Evolutionary conservation across 2,113 vertebrate genomes (phyloP), one percentile per base, ranked within the genome.

Genomic region (Synodontis membranacea): DNA sequence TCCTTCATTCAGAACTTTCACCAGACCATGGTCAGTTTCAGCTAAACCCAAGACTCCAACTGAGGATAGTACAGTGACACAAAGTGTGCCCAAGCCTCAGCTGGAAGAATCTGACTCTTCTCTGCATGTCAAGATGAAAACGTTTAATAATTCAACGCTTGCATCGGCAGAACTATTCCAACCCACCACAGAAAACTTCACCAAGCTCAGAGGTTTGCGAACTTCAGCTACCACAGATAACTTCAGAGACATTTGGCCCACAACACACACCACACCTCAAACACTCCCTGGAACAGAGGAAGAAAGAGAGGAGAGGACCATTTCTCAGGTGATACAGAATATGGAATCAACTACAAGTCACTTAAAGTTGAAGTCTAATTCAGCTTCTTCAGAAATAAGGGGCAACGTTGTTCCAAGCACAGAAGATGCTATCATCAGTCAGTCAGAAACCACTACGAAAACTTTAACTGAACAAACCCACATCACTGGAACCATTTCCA

Each of bases 1-100:
- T 31, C 87, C 93, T 66, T 85, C 84, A 19, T 89, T 62, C 0
- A 94, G 89, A 0, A 62, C 87, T 76, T 5, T 88, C n/a, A 92
- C 34, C 58, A 95, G 89, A 84, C 89, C 91, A 0, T 90, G 88
- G 34, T 88, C 91, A 0, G 86, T 91, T 54, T 91, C 87, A 68
- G 89, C 88, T 85, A 92, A 75, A 0, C 87, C 90, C 8, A 88
- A 89, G 74, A 87, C 74, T 6, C 52, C 84, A 25, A 68, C 3
- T 84, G 79, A 72, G 68, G 66, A 70, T 11, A 37, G 75, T 0
- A 21, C 1, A 25, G 85, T 79, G 9, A 21, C 79, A 62, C 84
- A 48, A 90, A 60, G 42, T 78, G 82, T 58, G 62, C 54, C 81
- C 76, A 88, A 88, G 31, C 80, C 85, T 17, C 25, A 70, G 70